Conservation (phyloP, 2,797 vertebrate genomes). For the Eptatretus atami region DNA sequence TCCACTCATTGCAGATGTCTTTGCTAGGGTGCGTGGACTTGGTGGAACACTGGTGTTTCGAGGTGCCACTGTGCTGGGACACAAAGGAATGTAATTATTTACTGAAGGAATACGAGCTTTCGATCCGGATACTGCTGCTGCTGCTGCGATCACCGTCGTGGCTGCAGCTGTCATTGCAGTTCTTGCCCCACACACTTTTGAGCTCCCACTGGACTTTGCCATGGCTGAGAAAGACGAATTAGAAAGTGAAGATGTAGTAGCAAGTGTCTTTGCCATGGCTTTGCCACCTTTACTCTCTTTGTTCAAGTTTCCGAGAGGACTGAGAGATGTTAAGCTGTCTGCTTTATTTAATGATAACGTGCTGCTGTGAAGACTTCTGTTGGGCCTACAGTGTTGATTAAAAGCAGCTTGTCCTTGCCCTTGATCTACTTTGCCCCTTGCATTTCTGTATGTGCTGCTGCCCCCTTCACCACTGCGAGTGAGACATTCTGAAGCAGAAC, state of each 20-base stretch:
- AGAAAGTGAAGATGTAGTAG: constrained; percentile 23
- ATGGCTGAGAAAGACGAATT: constrained; percentile 15
- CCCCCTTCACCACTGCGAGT: neutral
- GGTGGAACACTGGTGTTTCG: constrained; percentile 41
- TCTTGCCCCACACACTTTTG: neutral
- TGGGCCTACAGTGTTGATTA: neutral
- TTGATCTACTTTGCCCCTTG: neutral
- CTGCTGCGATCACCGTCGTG: neutral
- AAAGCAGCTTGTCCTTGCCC: neutral
- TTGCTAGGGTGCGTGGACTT: constrained; percentile 33
- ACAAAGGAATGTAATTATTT: constrained; percentile 39
- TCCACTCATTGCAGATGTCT: neutral
- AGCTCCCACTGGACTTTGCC: neutral
- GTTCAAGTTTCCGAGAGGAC: constrained; percentile 21
- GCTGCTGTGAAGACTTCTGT: constrained; percentile 1
- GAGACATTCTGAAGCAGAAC: neutral
- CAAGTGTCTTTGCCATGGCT: constrained; percentile 16
- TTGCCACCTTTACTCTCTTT: constrained; percentile 32
- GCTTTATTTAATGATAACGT: constrained; percentile 31
- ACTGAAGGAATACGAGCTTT: constrained; percentile 41
- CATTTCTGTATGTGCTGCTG: neutral
- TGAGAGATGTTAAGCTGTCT: constrained; percentile 29
- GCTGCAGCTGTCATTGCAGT: neutral
- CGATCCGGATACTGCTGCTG: constrained; percentile 18
- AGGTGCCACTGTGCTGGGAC: constrained; percentile 27